Percentiles rank a stretch among this genome's conserved stretches.
Evolutionary conservation across 2,113 vertebrate species (phyloP).

Genomic region (Verasper variegatus): DNA sequence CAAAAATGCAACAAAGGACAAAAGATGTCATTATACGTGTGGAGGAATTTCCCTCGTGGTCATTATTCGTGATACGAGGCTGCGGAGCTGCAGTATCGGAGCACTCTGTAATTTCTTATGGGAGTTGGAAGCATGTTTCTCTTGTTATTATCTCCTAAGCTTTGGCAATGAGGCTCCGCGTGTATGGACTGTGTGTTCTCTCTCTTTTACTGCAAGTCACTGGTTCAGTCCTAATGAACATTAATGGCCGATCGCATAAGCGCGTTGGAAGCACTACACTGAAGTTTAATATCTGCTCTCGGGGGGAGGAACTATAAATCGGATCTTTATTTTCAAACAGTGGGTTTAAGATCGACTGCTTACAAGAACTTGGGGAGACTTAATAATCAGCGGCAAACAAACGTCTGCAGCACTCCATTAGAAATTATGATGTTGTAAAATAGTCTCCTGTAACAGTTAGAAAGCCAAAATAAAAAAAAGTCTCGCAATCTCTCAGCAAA

Average conservation of each 20-base stretch:
- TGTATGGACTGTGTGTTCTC: neutral
- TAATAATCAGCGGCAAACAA: slow-evolving; percentile 20
- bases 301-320: slow-evolving; percentile 2
- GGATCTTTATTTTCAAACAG: slow-evolving; percentile 29
- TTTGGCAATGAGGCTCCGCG: slow-evolving; percentile 1
- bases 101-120: slow-evolving; percentile 59
- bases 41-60: slow-evolving; percentile 40
- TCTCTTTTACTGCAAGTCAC: slow-evolving; percentile 20
- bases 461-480: neutral
- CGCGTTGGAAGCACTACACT: slow-evolving; percentile 11
- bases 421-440: slow-evolving; percentile 32
- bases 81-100: slow-evolving; percentile 38
- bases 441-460: slow-evolving; percentile 4
- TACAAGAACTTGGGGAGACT: neutral
- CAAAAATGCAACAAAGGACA: slow-evolving; percentile 29
- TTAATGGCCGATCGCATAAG: slow-evolving; percentile 39
- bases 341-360: neutral
- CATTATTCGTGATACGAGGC: slow-evolving; percentile 56
- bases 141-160: slow-evolving; percentile 42
- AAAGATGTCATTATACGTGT: slow-evolving; percentile 59
- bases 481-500: neutral
- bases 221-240: slow-evolving; percentile 46
- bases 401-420: neutral
- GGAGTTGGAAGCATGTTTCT: slow-evolving; percentile 33
- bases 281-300: slow-evolving; percentile 17